These are phyloP conservation scores for Globodera rostochiensis DNA, from an alignment of 1,140 invertebrate species.

Conservation along the genomic window DNA sequence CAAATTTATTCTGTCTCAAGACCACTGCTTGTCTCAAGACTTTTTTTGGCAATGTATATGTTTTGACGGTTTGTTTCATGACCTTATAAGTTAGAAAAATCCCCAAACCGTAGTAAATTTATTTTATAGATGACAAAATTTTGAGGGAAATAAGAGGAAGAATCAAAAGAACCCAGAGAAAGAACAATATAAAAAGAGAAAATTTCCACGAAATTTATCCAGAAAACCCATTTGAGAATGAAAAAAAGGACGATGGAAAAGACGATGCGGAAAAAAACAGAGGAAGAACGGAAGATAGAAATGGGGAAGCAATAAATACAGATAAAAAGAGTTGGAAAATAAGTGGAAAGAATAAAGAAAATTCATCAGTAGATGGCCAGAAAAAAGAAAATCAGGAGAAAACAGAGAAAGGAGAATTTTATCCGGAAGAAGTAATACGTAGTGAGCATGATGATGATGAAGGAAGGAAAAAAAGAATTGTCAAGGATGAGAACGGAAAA, in stretches of 20 bases:
- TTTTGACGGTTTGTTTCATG: too few species aligned
- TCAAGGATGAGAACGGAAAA: neutral
- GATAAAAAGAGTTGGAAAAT: neutral
- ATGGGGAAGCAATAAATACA: neutral
- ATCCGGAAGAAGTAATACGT: neutral
- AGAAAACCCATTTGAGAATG: slow-evolving; percentile 10
- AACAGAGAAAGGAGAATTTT: neutral
- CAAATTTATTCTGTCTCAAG: too few species aligned
- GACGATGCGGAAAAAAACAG: too few species aligned
- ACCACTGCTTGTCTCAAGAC: too few species aligned
- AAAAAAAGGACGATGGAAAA: neutral
- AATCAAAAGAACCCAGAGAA: neutral
- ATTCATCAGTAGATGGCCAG: neutral
- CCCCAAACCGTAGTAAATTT: too few species aligned
- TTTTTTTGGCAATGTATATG: too few species aligned
- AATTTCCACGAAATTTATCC: slow-evolving; percentile 4
- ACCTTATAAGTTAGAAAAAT: too few species aligned
- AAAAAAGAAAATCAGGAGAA: neutral
- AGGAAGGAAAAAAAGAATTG: neutral
- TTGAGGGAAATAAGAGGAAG: neutral
- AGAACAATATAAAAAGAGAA: neutral
- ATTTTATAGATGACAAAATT: slow-evolving; percentile 2
- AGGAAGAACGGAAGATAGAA: too few species aligned
- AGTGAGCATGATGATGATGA: neutral
- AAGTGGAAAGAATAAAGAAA: neutral